Evolutionary conservation across 92 coral and sea anemone genomes (phyloP).

Genomic region (Diadumene lineata): DNA sequence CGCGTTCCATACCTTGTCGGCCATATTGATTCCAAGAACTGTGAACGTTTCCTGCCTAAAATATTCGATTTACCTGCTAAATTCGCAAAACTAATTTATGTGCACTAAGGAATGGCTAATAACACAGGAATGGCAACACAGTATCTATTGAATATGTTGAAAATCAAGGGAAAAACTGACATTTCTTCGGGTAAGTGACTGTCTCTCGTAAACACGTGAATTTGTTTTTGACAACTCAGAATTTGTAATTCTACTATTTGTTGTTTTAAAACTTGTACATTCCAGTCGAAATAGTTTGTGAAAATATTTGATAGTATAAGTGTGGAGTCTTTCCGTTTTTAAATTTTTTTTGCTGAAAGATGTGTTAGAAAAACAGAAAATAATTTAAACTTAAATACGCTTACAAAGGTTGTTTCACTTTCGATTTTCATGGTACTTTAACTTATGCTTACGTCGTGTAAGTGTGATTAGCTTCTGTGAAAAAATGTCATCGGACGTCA

Average conservation of each 20-base stretch:
- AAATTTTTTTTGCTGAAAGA: not conserved
- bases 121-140: constrained; percentile 85
- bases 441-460: not conserved
- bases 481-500: too few species aligned
- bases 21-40: constrained; percentile 20
- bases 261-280: not conserved
- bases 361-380: not conserved
- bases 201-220: constrained; percentile 30
- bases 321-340: too few species aligned
- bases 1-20: constrained; percentile 3
- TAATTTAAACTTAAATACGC: too few species aligned
- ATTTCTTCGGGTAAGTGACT: not conserved
- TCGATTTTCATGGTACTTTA: not conserved
- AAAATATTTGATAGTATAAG: too few species aligned
- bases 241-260: not conserved
- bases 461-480: too few species aligned
- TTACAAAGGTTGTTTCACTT: constrained; percentile 2
- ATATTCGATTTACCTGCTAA: not conserved
- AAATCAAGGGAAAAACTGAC: constrained; percentile 64
- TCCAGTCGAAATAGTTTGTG: not conserved
- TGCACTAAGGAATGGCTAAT: constrained; percentile 47
- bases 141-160: constrained; percentile 73
- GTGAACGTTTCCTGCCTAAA: not conserved
- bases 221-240: constrained; percentile 6
- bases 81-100: not conserved